Evolutionary conservation across 2,113 vertebrate genomes (phyloP), one percentile per base, ranked within the genome.

Genomic region (Aldabrachelys gigantea): DNA sequence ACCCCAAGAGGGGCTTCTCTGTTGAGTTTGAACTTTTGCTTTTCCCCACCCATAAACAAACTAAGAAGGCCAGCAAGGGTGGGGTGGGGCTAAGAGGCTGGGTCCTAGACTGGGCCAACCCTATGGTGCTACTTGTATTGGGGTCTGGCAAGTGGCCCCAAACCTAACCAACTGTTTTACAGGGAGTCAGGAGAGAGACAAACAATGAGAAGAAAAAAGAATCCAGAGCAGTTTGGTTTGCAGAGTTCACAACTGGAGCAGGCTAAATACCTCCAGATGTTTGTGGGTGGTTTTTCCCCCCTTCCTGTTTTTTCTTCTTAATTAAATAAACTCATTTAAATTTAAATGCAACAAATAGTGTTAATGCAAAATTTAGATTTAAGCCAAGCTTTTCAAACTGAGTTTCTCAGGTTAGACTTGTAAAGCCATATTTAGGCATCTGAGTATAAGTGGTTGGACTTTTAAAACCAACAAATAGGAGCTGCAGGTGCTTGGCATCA

Each of bases 261-360:
- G 89, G 80, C 94, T 95, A 97, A 97, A 92, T 91, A 95, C 47
- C 89, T 97, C 97, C 97, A 97, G 96, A 96, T 97, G 96, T 95
- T 96, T 96, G 17, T 72, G 65, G 4, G 17, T 69, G 65, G 93
- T 92, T 97, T 96, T 96, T 94, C 88, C 85, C 82, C 84, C 96
- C 94, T 38, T 10, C 17, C 9, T 95, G 10, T 11, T 76, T 97
- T 97, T 96, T 82, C 85, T 96, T 96, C 89, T 95, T 97, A 97
- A 97, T 97, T 97, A 95, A 95, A 97, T 97, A 96, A 97, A 97
- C 96, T 91, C 95, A 97, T 94, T 97, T 95, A 95, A 96, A 95
- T 96, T 96, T 95, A 96, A 96, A 95, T 96, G 93, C 92, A 95
- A 93, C 95, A 97, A 93, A 93, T 89, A 89, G 89, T 0, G 8